A percentile compares a stretch with the other conserved stretches of the same genome.
Conservation (phyloP, 2,888 invertebrate genomes). For the Temnothorax unifasciatus region DNA sequence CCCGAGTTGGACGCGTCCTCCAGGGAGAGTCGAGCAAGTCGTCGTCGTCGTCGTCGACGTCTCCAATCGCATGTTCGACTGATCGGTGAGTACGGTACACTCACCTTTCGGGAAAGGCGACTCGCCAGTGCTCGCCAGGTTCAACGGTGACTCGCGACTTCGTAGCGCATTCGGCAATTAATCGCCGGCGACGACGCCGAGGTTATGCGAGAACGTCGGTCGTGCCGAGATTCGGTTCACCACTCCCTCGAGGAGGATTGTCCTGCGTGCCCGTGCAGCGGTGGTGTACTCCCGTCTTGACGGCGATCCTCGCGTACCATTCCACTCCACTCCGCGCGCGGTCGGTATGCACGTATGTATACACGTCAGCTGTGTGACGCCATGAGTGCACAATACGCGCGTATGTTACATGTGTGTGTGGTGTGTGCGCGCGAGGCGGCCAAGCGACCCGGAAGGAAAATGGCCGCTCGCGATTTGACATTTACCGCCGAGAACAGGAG, state of each 20-base stretch:
- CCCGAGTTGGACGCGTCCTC: neutral
- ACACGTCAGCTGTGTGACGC: slow-evolving; percentile 34
- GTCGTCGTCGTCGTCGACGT: slow-evolving; percentile 1
- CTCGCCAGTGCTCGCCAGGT: neutral
- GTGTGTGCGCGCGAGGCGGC: neutral
- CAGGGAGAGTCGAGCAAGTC: neutral
- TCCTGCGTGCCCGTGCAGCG: neutral
- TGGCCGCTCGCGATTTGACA: slow-evolving; percentile 28
- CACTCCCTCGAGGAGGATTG: no score
- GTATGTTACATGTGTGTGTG: neutral
- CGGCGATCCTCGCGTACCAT: neutral
- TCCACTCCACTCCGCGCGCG: neutral
- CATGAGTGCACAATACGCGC: neutral
- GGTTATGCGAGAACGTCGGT: slow-evolving; percentile 11
- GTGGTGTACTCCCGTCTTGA: slow-evolving; percentile 9
- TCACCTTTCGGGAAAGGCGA: slow-evolving; percentile 27
- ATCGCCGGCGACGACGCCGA: slow-evolving; percentile 6
- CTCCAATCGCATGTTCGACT: neutral
- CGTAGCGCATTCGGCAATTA: slow-evolving; percentile 19
- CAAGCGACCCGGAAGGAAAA: slow-evolving; percentile 13
- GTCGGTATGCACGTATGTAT: neutral
- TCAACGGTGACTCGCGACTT: neutral
- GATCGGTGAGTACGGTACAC: slow-evolving; percentile 9
- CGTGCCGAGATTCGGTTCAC: neutral
- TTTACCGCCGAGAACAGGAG: slow-evolving; percentile 20